Base-by-base conservation (phyloP, 1,140 invertebrate species). In the Nephila pilipes region DNA sequence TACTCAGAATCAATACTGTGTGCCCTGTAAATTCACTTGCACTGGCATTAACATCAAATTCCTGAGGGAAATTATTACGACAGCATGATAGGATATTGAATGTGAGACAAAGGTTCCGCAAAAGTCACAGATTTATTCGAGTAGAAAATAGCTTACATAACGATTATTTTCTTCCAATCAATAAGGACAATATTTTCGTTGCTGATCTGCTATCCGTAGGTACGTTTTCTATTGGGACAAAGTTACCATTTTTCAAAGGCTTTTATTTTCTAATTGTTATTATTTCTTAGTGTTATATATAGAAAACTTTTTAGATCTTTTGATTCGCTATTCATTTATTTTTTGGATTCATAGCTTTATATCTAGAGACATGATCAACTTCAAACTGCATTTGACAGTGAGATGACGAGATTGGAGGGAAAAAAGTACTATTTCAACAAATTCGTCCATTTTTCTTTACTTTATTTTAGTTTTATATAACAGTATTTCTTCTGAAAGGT, bases 161-260 rank as follows among this genome's bases (percentile, higher is more conserved):
- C 63, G 87, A 88, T 88, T 88, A 75, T 75, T 88, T 75, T 88
- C 63, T 38, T 88, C 14, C 32, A 88, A 88, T 88, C 60, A 88
- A 65, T 69, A 38, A 75, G 65, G 38, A 32, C 32, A 88, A 88
- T 69, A 88, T 75, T 88, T 88, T 88, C 38, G 22, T 38, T 65
- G 38, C 25, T 83, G 80, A 83, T 83, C 25, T 75, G 65, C 29
- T 75, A 75, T 75, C 32, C 65, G 65, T 16, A 32, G 65, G 29
- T 75, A 75, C 29, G 29, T 75, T 75, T 75, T 75, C 65, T 14
- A 4, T 1, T 4, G 65, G 65, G 65, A 75, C 32, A 75, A 32
- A 14, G 63, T 69, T 69, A 69, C 25, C 63, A 69, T 25, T 69
- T 69, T 65, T 36, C 65, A 75, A 75, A 36, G 4, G 65, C 65